Conservation (phyloP, 2,113 vertebrate genomes). For the Phrynocephalus versicolor region DNA sequence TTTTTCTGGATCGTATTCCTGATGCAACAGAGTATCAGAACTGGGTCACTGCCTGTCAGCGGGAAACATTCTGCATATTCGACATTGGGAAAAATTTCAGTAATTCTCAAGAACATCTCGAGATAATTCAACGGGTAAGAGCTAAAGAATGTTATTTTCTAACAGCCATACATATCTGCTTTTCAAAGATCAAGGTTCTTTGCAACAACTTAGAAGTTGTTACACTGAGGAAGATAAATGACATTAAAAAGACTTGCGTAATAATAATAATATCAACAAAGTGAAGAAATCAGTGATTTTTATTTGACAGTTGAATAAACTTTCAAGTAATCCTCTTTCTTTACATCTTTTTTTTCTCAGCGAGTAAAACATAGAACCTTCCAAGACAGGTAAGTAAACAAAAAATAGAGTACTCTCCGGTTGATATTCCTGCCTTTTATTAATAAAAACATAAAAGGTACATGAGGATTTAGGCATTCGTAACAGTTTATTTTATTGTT, state of each 20-base stretch:
- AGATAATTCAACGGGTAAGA: constrained; percentile 82
- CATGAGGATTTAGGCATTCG: background rate
- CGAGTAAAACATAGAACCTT: constrained; percentile 77
- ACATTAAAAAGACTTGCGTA: background rate
- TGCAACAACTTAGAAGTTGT: constrained; percentile 38
- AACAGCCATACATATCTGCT: background rate
- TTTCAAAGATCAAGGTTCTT: background rate
- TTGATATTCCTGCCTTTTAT: constrained; percentile 31
- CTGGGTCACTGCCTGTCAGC: constrained; percentile 89
- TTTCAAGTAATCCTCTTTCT: constrained; percentile 67
- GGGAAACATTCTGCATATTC: constrained; percentile 85
- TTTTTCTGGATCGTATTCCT: constrained; percentile 92
- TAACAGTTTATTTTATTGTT: background rate
- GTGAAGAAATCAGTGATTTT: constrained; percentile 15
- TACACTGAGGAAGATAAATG: constrained; percentile 28
- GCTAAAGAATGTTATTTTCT: constrained; percentile 1
- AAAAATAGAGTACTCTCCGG: constrained; percentile 44
- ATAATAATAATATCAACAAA: constrained; percentile 14
- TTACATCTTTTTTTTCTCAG: constrained; percentile 72
- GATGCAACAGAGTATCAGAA: constrained; percentile 86
- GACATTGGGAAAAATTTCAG: constrained; percentile 93
- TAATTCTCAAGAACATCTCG: constrained; percentile 84
- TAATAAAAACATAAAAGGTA: constrained; percentile 16
- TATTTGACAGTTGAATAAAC: constrained; percentile 43
- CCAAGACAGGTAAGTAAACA: constrained; percentile 75